phyloP scores from a whole-genome alignment of 2,888 invertebrate species.

The Folsomia manolachei region DNA sequence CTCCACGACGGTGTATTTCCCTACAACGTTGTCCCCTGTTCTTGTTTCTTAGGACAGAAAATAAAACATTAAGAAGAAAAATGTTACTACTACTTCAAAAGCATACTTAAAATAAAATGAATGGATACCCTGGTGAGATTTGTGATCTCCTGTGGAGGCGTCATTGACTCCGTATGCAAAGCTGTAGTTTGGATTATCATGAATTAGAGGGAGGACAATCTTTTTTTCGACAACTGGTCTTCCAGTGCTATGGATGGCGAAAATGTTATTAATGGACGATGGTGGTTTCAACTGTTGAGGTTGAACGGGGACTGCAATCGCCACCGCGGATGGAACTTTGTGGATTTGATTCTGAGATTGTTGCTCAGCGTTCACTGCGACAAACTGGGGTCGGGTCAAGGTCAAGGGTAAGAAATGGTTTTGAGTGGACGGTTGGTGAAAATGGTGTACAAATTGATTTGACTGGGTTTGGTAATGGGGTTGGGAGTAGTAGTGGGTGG shows the following conservation, averaged over 20 bases:
- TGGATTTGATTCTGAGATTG: slow-evolving; percentile 28
- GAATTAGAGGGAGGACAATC: slow-evolving; percentile 11
- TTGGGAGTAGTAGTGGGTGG: neutral
- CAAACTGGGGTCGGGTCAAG: slow-evolving; percentile 28
- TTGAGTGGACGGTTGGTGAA: neutral
- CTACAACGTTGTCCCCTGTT: slow-evolving; percentile 37
- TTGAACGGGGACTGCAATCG: slow-evolving; percentile 7
- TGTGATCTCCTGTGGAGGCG: slow-evolving; percentile 37
- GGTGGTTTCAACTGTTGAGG: too few species aligned
- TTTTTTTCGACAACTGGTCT: slow-evolving; percentile 10
- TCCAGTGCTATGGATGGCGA: slow-evolving; percentile 15
- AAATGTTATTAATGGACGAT: slow-evolving; percentile 10
- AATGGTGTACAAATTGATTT: neutral
- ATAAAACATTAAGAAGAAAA: too few species aligned
- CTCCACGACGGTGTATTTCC: slow-evolving; percentile 39
- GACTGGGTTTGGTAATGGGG: neutral
- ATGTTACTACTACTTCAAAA: too few species aligned
- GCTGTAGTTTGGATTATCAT: slow-evolving; percentile 34
- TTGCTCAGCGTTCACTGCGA: slow-evolving; percentile 10
- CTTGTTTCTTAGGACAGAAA: too few species aligned
- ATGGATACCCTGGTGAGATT: slow-evolving; percentile 36
- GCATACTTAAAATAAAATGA: too few species aligned
- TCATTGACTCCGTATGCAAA: slow-evolving; percentile 40
- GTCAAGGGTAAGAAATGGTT: neutral
- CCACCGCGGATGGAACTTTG: slow-evolving; percentile 11